Evolutionary conservation across 2,797 vertebrate species (phyloP).

Genomic region (Dendrocincla tyrannina): DNA sequence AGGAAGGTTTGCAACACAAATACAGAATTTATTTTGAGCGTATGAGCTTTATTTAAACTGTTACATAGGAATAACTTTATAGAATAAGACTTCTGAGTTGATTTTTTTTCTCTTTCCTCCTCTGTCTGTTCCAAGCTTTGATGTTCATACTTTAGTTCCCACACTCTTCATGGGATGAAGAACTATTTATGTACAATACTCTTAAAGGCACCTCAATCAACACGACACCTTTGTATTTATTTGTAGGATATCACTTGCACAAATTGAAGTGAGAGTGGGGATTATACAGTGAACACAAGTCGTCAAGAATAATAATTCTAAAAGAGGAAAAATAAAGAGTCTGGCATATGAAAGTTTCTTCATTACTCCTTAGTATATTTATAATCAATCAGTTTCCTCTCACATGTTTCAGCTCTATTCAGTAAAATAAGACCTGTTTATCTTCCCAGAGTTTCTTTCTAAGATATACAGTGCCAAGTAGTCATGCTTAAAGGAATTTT

Average conservation of each 20-base stretch:
- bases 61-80: background rate
- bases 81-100: background rate
- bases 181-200: background rate
- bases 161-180: background rate
- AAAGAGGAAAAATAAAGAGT: constrained; percentile 58
- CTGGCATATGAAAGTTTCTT: constrained; percentile 71
- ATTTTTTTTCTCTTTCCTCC: background rate
- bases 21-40: background rate
- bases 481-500: constrained; percentile 41
- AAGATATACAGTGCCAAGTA: constrained; percentile 46
- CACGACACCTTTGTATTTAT: background rate
- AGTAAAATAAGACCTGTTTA: constrained; percentile 73
- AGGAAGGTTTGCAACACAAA: background rate
- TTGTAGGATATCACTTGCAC: background rate
- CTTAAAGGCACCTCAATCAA: constrained; percentile 21
- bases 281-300: constrained; percentile 1
- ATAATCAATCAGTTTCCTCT: constrained; percentile 76
- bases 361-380: constrained; percentile 68
- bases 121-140: background rate
- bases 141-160: background rate
- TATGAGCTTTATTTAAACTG: constrained; percentile 11
- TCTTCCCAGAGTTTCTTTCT: constrained; percentile 74
- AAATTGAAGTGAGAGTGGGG: background rate
- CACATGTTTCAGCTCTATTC: constrained; percentile 78
- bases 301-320: constrained; percentile 1